phyloP scores from a whole-genome alignment of 2,888 invertebrate genomes.

The Drosophila colorata region DNA sequence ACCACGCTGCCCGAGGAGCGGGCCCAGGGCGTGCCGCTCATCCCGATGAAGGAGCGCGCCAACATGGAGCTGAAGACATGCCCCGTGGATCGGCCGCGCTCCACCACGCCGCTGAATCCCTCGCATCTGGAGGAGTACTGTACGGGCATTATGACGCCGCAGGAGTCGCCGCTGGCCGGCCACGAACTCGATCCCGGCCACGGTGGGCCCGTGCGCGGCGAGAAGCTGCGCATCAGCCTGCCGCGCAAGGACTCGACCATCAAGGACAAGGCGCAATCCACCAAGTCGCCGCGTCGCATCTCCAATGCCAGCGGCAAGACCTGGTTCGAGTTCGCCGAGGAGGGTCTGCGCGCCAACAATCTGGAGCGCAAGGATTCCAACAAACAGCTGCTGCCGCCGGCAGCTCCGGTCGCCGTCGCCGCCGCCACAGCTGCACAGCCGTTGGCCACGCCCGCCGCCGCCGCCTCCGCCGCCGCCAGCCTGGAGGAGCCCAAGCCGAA shows the following conservation, averaged over 20 bases:
- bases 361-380: conserved; percentile 82
- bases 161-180: conserved; percentile 43
- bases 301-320: conserved; percentile 86
- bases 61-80: conserved; percentile 88
- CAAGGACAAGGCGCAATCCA: conserved; percentile 83
- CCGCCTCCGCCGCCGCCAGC: neutral
- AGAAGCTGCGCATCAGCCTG: conserved; percentile 90
- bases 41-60: conserved; percentile 91
- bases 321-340: conserved; percentile 89
- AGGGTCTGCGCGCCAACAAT: conserved; percentile 86
- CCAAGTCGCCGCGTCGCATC: conserved; percentile 86
- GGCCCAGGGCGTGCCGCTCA: conserved; percentile 91
- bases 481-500: conserved; percentile 59
- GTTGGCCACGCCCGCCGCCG: conserved; percentile 1
- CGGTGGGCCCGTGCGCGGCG: conserved; percentile 83
- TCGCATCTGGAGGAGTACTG: conserved; percentile 91
- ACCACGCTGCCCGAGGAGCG: conserved; percentile 95
- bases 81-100: conserved; percentile 91
- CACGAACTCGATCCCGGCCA: conserved; percentile 40
- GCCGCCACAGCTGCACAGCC: neutral
- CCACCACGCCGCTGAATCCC: conserved; percentile 90
- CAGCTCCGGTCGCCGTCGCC: neutral
- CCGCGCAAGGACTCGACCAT: conserved; percentile 87
- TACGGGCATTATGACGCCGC: conserved; percentile 82
- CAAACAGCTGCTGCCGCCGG: conserved; percentile 70